Evolutionary conservation across 2,797 vertebrate species (phyloP), one percentile per base, ranked within the genome.

Genomic region (Hippopotamyrus pictus): DNA sequence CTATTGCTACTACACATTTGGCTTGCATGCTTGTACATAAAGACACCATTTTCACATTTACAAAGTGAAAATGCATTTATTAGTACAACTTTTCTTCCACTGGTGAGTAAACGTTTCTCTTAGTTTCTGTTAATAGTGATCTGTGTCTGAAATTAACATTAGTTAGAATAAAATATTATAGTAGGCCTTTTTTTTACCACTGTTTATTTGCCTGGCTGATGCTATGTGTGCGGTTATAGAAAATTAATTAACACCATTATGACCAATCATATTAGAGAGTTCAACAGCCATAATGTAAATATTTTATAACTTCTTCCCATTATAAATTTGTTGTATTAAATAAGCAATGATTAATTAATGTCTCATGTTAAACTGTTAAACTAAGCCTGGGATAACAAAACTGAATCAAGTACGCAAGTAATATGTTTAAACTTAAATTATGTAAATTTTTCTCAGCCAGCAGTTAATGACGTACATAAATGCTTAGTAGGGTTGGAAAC

Each of bases 361-460:
- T 33, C 11, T 37, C 11, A 73, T 73, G 65, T 73, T 73, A 73
- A 69, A 69, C 65, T 33, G 62, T 65, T 69, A 69, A 73, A 62
- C 59, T 3, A 62, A 29, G 29, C 33, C 11, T 73, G 29, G 29
- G 65, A 73, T 73, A 73, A 73, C 11, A 73, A 73, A 73, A 73
- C 65, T 33, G 12, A 73, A 69, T 69, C 25, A 69, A 69, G 3
- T 33, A 69, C 62, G 29, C 62, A 29, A 69, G 62, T 69, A 69
- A 69, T 69, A 69, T 69, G 62, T 69, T 69, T 69, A 69, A 69
- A 69, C 62, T 69, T 69, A 69, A 69, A 69, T 69, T 69, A 69
- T 69, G 62, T 9, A 33, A 69, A 12, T 69, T 69, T 12, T 33
- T 33, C 62, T 69, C 62, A 69, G 25, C 25, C 62, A 69, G 62